phyloP scores from a whole-genome alignment of 2,888 invertebrate genomes.

The Salpingus planirostris region DNA sequence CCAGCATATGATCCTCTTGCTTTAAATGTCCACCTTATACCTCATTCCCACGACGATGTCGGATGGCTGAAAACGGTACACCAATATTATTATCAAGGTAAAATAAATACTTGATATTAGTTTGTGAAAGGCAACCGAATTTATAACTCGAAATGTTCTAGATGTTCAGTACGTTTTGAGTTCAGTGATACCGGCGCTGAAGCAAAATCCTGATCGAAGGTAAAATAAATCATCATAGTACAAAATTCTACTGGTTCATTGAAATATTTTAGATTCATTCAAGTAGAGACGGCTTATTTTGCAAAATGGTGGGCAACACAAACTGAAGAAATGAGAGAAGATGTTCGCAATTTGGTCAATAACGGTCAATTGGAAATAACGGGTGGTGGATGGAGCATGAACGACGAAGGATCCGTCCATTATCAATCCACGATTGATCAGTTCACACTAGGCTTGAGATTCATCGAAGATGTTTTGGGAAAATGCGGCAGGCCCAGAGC shows the following conservation, averaged over 20 bases:
- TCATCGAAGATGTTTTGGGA: slow-evolving; percentile 57
- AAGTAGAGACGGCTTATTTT: slow-evolving; percentile 70
- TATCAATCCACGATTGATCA: slow-evolving; percentile 63
- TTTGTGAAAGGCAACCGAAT: too few relatives aligned
- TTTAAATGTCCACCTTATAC: slow-evolving; percentile 72
- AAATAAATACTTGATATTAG: neutral
- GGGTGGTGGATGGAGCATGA: slow-evolving; percentile 52
- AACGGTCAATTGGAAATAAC: slow-evolving; percentile 51
- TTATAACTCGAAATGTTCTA: slow-evolving; percentile 43
- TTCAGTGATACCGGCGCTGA: slow-evolving; percentile 67
- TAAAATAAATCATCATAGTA: slow-evolving; percentile 30
- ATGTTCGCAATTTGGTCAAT: slow-evolving; percentile 50
- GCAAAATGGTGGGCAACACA: slow-evolving; percentile 72
- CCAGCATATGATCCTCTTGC: neutral
- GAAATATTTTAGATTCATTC: slow-evolving; percentile 55
- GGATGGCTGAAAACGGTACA: slow-evolving; percentile 83
- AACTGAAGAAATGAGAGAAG: slow-evolving; percentile 43
- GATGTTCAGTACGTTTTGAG: slow-evolving; percentile 89
- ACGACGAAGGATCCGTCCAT: slow-evolving; percentile 55
- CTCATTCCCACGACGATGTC: slow-evolving; percentile 79
- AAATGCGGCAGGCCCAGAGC: slow-evolving; percentile 63
- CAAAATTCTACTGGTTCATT: neutral
- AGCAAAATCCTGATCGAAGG: slow-evolving; percentile 60
- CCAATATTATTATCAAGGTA: slow-evolving; percentile 52
- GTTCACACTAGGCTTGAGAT: slow-evolving; percentile 53